A percentile compares a stretch with the other conserved stretches of the same genome.
Conservation (phyloP, 2,888 invertebrate genomes). For the Leucophora obtusa region DNA sequence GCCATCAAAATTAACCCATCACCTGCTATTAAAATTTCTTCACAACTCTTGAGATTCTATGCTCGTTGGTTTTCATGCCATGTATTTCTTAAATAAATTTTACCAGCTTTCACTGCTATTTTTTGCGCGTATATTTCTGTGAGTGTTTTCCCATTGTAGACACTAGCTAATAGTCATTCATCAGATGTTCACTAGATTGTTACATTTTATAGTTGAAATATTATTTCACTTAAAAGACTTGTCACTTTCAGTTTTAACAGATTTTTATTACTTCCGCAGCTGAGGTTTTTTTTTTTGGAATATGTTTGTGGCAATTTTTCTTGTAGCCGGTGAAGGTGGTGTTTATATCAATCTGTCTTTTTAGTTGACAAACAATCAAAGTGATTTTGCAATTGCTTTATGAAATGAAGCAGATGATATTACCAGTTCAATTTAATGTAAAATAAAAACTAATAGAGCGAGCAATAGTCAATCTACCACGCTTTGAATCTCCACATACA, state of each 20-base stretch:
- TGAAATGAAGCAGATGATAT: background rate
- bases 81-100: no score
- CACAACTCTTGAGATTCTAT: no score
- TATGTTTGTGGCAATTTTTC: background rate
- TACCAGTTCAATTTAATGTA: no score
- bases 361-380: slow-evolving; percentile 4
- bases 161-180: background rate
- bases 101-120: no score
- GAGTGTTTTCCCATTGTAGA: no score
- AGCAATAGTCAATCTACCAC: no score
- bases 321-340: background rate
- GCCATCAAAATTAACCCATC: no score
- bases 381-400: background rate
- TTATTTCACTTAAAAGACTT: background rate
- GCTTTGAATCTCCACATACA: no score
- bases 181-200: background rate
- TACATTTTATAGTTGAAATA: background rate
- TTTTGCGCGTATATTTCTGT: no score
- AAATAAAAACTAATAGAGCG: no score
- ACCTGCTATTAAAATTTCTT: no score
- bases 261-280: background rate
- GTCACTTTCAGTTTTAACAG: background rate
- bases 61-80: no score
- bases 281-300: background rate
- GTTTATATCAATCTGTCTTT: background rate